phyloP scores from a whole-genome alignment of 2,888 invertebrate species.

The Lithophane semibrunnea region DNA sequence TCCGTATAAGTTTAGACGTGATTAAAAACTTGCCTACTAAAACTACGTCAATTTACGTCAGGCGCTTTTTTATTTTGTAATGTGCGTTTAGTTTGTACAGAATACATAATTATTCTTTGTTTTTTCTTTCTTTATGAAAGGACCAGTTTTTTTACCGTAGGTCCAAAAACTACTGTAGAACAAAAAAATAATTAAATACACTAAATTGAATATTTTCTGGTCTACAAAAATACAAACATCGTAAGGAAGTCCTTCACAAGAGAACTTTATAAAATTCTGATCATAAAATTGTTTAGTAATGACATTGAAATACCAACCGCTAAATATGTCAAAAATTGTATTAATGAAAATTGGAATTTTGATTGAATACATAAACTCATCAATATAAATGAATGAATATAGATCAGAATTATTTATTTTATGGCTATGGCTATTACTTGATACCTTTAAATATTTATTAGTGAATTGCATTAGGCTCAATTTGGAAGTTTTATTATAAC shows the following conservation, averaged over 20 bases:
- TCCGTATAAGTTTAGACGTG: too few species aligned
- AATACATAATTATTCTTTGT: too few species aligned
- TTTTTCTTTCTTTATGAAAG: too few species aligned
- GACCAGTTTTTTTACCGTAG: neutral
- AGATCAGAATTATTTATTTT: slow-evolving; percentile 5
- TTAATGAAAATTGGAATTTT: slow-evolving; percentile 15
- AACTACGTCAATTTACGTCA: too few species aligned
- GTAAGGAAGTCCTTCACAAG: neutral
- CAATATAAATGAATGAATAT: slow-evolving; percentile 25
- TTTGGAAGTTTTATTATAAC: too few species aligned
- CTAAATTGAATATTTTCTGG: neutral
- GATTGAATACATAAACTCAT: slow-evolving; percentile 34
- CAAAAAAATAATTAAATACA: neutral
- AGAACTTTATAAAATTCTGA: neutral
- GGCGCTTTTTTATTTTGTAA: too few species aligned
- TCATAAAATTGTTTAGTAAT: neutral
- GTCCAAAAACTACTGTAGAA: neutral
- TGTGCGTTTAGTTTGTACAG: too few species aligned
- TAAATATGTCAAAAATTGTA: slow-evolving; percentile 1
- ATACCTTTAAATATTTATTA: slow-evolving; percentile 3
- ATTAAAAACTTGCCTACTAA: too few species aligned
- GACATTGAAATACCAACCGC: slow-evolving; percentile 8
- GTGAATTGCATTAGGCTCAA: neutral
- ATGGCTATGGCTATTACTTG: neutral
- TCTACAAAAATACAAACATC: neutral